phyloP scores from a whole-genome alignment of 1,140 invertebrate genomes.

The Pissodes strobi region DNA sequence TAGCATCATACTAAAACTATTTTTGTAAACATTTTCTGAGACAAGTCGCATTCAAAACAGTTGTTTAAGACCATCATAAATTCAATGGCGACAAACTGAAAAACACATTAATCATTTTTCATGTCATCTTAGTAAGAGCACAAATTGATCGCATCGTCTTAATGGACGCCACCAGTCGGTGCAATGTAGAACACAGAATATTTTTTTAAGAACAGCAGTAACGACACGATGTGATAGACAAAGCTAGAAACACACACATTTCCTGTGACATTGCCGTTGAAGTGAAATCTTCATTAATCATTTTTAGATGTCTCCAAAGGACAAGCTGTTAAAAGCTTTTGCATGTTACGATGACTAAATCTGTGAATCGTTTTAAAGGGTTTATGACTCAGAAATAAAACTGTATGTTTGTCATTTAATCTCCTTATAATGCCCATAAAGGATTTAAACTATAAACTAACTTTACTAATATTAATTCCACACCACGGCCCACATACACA shows the following conservation, averaged over 20 bases:
- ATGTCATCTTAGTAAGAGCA: not conserved
- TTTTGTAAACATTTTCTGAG: no score
- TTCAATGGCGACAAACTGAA: not conserved
- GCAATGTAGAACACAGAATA: not conserved
- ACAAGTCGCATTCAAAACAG: not conserved
- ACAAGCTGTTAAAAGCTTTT: conserved; percentile 31
- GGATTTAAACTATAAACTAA: not conserved
- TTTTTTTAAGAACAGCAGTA: not conserved
- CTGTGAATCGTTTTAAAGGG: not conserved
- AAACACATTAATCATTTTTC: conserved; percentile 5
- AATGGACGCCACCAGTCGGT: not conserved
- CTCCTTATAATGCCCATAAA: conserved; percentile 6
- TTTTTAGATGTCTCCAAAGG: conserved; percentile 17
- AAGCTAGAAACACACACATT: conserved; percentile 17
- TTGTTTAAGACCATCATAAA: not conserved
- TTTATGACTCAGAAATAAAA: conserved; percentile 10
- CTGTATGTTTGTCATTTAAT: not conserved
- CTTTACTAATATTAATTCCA: no score
- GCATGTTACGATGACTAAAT: conserved; percentile 19
- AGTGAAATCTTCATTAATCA: conserved; percentile 27
- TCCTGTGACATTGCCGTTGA: conserved; percentile 3
- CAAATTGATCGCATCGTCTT: conserved; percentile 1
- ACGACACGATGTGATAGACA: conserved; percentile 1
- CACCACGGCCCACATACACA: no score
- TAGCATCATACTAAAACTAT: no score